Evolutionary conservation across 2,797 vertebrate species (phyloP).

Genomic region (Paramormyrops hopkinsi): DNA sequence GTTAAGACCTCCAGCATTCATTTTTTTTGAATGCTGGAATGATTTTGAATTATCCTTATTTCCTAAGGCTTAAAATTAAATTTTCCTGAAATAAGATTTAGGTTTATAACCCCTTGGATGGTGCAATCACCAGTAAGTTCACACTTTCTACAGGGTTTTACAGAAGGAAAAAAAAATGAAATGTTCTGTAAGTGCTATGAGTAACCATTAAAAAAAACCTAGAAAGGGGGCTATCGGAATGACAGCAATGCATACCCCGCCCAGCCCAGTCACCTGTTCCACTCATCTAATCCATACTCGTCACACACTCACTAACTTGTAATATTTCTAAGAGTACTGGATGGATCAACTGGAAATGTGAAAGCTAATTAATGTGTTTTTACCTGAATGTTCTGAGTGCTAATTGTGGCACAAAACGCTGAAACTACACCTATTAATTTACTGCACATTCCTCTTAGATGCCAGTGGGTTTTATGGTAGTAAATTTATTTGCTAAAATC

Average conservation of each 20-base stretch:
- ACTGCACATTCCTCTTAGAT: not conserved
- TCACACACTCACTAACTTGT: not conserved
- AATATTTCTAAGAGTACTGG: not conserved
- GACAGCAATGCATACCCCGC: not conserved
- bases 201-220: not conserved
- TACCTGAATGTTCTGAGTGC: not conserved
- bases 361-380: not conserved
- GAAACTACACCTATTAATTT: not conserved
- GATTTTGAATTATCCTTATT: not conserved
- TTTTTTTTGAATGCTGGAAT: not conserved
- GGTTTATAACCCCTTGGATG: not conserved
- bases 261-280: not conserved
- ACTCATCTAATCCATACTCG: not conserved
- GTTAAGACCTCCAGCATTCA: not conserved
- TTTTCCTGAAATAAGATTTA: conserved; percentile 13
- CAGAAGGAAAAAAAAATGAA: not conserved
- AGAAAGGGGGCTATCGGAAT: not conserved
- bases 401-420: not conserved
- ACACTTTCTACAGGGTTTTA: not conserved
- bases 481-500: not conserved
- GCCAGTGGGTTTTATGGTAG: not conserved
- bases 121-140: conserved; percentile 1
- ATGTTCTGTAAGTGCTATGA: not conserved
- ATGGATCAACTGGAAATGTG: not conserved
- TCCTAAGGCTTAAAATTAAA: conserved; percentile 11